Evolutionary conservation across 2,888 invertebrate genomes (phyloP), one percentile per base, ranked within the genome.

Genomic region (Tiliacea aurago): DNA sequence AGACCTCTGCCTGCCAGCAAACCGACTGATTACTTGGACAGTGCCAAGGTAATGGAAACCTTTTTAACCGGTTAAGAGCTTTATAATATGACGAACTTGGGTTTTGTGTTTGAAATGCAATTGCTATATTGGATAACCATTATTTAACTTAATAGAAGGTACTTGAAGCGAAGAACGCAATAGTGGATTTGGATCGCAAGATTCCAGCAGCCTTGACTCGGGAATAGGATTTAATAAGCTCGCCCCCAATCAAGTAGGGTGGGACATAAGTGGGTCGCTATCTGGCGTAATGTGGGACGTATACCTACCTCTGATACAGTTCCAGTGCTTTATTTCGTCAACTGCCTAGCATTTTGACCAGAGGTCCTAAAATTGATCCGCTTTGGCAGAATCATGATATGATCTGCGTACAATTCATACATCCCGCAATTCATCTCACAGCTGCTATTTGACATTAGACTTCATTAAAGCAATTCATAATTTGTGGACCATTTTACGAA

Each of bases 1-100:
- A 94, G 98, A 59, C 97, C 98, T 0, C 91, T 97, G 20, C 96
- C 96, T 1, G 95, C 96, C 18, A 95, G 94, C 84, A 91, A 93
- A 33, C 96, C 96, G 0, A 78, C 90, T 49, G 93, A 95, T 75
- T 91, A 88, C 76, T 73, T 73, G 41, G 93, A 93, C 0, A 80
- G 85, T 5, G 83, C 85, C 71, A 90, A 91, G 93, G 93, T 93
- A 93, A 91, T 84, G 83, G 83, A 75, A 45, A 72, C 55, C 66
- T 65, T 37, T 59, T 53, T 33, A 64, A 15, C n/a, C n/a, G n/a
- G n/a, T n/a, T n/a, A n/a, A n/a, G n/a, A 53, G 53, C 18, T n/a
- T 55, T 18, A 10, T 37, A 41, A 45, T 43, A 37, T 23, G 2
- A 45, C 11, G 0, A 23, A 37, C 51, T 53, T 59, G 45, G 37